These are phyloP conservation scores for Glomeris maerens DNA, from an alignment of 1,140 invertebrate genomes.

Conservation along the genomic window DNA sequence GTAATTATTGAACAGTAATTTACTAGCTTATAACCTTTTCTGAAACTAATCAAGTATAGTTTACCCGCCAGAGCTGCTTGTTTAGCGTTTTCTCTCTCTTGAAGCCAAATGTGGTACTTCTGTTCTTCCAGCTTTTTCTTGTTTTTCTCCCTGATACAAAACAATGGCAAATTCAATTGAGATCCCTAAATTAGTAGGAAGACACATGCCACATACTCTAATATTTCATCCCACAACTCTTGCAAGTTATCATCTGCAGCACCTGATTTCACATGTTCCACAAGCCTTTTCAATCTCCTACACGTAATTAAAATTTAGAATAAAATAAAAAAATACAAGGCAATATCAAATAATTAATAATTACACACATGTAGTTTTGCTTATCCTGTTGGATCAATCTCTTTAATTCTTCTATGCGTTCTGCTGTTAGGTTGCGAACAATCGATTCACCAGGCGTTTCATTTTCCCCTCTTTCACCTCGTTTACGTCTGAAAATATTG, in stretches of 20 bases:
- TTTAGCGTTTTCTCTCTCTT: constrained; percentile 50
- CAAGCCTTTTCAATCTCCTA: constrained; percentile 48
- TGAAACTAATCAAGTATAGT: no score
- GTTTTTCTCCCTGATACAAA: background rate
- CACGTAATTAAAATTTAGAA: constrained; percentile 15
- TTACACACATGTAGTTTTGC: constrained; percentile 43
- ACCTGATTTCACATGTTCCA: constrained; percentile 39
- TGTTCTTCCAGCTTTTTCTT: constrained; percentile 37
- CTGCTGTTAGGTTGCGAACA: constrained; percentile 55
- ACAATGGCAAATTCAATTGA: no score
- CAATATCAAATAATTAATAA: background rate
- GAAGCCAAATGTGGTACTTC: constrained; percentile 47
- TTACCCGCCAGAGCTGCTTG: constrained; percentile 28
- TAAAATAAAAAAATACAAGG: background rate
- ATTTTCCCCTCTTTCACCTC: constrained; percentile 46
- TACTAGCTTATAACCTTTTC: no score
- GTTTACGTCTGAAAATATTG: constrained; percentile 44
- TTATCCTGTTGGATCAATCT: constrained; percentile 50
- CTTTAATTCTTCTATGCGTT: constrained; percentile 60
- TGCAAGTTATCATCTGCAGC: constrained; percentile 48
- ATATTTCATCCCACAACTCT: constrained; percentile 54
- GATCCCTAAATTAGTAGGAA: no score
- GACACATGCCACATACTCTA: no score
- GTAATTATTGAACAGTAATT: no score
- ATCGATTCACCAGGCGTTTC: constrained; percentile 70